Conservation (phyloP, 2,113 vertebrate species). For the Clarias gariepinus region DNA sequence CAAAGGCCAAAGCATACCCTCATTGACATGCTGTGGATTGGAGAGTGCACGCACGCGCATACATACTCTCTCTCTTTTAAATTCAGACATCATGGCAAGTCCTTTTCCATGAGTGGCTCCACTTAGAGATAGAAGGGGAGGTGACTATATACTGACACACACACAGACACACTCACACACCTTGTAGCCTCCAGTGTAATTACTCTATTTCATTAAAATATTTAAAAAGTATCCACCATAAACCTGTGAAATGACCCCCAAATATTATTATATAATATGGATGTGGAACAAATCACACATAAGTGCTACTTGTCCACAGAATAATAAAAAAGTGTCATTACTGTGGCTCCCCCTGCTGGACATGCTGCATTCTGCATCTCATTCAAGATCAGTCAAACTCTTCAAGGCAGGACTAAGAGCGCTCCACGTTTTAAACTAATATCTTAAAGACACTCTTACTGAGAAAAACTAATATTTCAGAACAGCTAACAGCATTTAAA, state of each 20-base stretch:
- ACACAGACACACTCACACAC: conserved; percentile 9
- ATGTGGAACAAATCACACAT: neutral
- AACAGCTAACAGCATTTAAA: neutral
- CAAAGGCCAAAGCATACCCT: conserved; percentile 48
- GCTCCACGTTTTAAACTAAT: neutral
- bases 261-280: neutral
- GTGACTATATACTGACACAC: conserved; percentile 40
- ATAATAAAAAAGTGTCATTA: conserved; percentile 16
- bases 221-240: neutral
- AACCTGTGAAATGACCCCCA: neutral
- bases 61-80: neutral
- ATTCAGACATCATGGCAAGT: conserved; percentile 42
- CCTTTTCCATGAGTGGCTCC: conserved; percentile 46
- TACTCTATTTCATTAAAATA: neutral
- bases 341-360: conserved; percentile 50
- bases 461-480: neutral
- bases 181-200: neutral
- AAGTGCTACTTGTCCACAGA: neutral
- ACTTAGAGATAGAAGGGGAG: conserved; percentile 46
- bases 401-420: neutral
- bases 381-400: neutral
- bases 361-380: conserved; percentile 16
- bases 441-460: neutral
- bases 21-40: conserved; percentile 23
- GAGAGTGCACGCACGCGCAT: conserved; percentile 10